Conservation (phyloP, 2,113 vertebrate genomes). For the Phylloscopus trochilus region DNA sequence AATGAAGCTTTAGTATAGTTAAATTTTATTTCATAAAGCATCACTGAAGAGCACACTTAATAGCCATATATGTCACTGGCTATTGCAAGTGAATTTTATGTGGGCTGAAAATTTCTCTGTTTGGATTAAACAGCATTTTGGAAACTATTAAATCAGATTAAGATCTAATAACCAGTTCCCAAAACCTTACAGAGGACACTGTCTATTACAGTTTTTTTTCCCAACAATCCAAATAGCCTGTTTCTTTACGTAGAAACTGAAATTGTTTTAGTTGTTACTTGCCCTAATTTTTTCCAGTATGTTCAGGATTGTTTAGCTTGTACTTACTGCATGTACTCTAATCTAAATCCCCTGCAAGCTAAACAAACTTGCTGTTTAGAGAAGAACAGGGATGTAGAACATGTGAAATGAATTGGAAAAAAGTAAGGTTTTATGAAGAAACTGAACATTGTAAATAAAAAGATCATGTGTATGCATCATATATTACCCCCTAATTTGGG, state of each 20-base stretch:
- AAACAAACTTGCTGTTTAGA: neutral
- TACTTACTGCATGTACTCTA: neutral
- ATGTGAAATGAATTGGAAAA: neutral
- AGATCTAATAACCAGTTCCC: neutral
- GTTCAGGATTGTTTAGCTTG: conserved; percentile 28
- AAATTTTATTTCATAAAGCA: neutral
- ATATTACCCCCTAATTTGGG: neutral
- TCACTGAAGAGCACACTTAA: neutral
- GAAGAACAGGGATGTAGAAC: neutral
- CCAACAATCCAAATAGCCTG: neutral
- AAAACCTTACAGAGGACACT: neutral
- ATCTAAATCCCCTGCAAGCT: neutral
- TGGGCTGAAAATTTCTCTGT: neutral
- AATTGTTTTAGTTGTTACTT: neutral
- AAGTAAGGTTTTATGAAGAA: neutral
- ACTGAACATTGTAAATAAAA: neutral
- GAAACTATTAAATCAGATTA: neutral
- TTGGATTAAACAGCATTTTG: neutral
- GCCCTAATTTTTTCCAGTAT: neutral
- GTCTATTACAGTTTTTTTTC: neutral
- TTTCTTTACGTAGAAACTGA: neutral
- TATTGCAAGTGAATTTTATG: neutral
- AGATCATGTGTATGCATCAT: neutral
- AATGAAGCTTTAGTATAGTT: neutral
- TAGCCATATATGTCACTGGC: neutral